Evolutionary conservation across 2,888 invertebrate genomes (phyloP).

Genomic region (Kuschelorhynchus macadamiae): DNA sequence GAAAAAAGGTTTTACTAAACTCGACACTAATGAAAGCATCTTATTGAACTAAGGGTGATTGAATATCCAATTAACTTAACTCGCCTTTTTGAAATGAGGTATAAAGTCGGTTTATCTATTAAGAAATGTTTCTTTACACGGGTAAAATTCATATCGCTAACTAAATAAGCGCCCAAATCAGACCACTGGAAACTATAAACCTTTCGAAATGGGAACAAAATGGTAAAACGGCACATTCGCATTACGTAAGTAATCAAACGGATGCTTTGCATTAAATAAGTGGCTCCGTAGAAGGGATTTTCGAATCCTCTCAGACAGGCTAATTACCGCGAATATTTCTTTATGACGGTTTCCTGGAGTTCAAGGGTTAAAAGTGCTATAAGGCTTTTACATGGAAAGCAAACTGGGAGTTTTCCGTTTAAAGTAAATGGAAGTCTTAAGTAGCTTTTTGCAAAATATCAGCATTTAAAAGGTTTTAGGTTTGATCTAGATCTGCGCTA

Average conservation of each 20-base stretch:
- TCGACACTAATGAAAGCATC: too few species aligned
- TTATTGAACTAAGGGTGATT: too few species aligned
- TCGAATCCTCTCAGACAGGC: conserved; percentile 43
- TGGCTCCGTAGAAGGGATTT: conserved; percentile 43
- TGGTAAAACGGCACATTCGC: conserved; percentile 62
- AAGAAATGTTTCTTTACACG: conserved; percentile 27
- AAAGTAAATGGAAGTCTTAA: conserved; percentile 1
- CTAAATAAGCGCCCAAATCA: conserved; percentile 45
- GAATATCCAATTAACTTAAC: too few species aligned
- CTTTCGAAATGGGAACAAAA: conserved; percentile 65
- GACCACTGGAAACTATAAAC: conserved; percentile 64
- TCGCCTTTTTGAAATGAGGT: too few species aligned
- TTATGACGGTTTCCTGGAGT: conserved; percentile 31
- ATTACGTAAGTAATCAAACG: conserved; percentile 59
- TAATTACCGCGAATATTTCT: conserved; percentile 44
- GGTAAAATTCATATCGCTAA: conserved; percentile 1
- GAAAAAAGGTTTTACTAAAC: too few species aligned
- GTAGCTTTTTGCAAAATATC: too few species aligned
- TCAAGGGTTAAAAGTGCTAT: conserved; percentile 35
- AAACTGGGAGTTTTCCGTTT: conserved; percentile 31
- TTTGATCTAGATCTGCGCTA: too few species aligned
- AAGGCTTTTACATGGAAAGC: conserved; percentile 24
- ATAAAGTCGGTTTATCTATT: conserved; percentile 15
- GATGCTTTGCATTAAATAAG: conserved; percentile 56
- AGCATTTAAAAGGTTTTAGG: too few species aligned